Conservation (phyloP, 2,888 invertebrate species). For the Liposcelis brunnea region DNA sequence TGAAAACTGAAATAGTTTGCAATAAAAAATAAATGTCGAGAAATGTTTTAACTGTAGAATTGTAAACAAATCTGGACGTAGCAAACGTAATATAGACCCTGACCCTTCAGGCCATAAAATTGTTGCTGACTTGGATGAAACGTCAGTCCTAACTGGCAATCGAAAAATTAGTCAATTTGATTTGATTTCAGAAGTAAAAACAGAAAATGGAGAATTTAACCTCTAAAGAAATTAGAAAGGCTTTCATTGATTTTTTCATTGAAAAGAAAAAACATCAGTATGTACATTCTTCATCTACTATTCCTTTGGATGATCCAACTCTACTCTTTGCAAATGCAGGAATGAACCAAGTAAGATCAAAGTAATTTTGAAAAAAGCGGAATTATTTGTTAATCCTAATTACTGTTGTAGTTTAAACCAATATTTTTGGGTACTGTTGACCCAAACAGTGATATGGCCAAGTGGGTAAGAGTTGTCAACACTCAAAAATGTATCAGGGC, state of each 20-base stretch:
- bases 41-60: no score
- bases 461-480: constrained; percentile 75
- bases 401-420: constrained; percentile 63
- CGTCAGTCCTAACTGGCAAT: no score
- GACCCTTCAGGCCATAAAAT: no score
- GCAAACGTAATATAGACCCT: no score
- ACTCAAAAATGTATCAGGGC: constrained; percentile 99
- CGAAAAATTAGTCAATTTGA: no score
- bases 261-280: constrained; percentile 68
- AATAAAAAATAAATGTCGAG: no score
- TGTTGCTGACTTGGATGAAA: no score
- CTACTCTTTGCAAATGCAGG: constrained; percentile 96
- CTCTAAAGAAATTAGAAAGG: constrained; percentile 64
- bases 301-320: constrained; percentile 96
- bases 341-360: constrained; percentile 71
- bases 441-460: constrained; percentile 90
- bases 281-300: constrained; percentile 93
- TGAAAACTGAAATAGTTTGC: no score
- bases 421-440: constrained; percentile 93
- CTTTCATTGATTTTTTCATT: constrained; percentile 81
- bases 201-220: constrained; percentile 35
- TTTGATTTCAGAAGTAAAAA: no score
- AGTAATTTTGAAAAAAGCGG: constrained; percentile 3
- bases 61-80: no score
- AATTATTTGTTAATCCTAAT: not conserved